Conservation (phyloP, 2,888 invertebrate species). For the Brenthis hecate region DNA sequence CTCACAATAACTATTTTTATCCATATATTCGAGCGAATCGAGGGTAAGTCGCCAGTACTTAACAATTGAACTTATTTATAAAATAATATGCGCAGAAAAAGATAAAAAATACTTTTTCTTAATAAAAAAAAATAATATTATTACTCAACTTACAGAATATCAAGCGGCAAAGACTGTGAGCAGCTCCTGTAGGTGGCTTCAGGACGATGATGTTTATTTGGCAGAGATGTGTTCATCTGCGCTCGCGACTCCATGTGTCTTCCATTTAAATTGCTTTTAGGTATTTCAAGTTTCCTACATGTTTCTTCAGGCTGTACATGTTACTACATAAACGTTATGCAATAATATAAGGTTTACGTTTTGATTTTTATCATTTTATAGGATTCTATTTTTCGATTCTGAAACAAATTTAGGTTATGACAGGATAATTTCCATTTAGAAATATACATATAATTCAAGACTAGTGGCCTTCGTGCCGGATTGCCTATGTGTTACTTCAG, state of each 20-base stretch:
- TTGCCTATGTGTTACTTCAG: no score
- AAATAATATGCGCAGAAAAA: no score
- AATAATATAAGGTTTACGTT: background rate
- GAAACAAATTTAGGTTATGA: conserved; percentile 16
- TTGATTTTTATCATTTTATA: conserved; percentile 21
- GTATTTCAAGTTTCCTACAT: conserved; percentile 31
- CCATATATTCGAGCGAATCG: no score
- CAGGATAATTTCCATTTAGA: background rate
- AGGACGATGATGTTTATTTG: conserved; percentile 61
- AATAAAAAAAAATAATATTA: background rate
- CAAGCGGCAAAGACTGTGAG: conserved; percentile 77
- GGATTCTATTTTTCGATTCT: conserved; percentile 26
- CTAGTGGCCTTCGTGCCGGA: no score
- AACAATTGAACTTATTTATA: no score
- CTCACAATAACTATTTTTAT: no score
- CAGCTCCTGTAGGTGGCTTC: conserved; percentile 76
- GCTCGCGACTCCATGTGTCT: conserved; percentile 71
- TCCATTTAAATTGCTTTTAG: conserved; percentile 55
- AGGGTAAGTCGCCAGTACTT: no score
- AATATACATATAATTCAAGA: background rate
- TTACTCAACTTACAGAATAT: conserved; percentile 73
- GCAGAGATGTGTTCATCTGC: conserved; percentile 71
- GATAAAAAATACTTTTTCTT: no score
- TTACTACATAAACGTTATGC: background rate
- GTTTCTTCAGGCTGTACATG: conserved; percentile 39